phyloP scores from a whole-genome alignment of 1,140 invertebrate species.

The Pachyrhynchus sulphureomaculatus region DNA sequence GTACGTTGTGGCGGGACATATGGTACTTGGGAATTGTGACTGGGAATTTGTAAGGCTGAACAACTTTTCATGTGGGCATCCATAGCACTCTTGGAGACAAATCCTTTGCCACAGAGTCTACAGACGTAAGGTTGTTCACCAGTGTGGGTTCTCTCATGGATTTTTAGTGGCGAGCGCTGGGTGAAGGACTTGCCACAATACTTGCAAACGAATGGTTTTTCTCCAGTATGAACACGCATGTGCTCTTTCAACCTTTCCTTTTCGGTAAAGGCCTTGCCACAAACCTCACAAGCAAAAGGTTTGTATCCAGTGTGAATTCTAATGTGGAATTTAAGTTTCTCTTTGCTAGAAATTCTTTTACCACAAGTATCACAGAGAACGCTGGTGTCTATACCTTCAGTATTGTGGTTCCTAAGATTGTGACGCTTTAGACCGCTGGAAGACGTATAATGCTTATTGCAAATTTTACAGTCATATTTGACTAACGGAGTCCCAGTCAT shows the following conservation, averaged over 20 bases:
- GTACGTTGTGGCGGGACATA: background rate
- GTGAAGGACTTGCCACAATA: slow-evolving; percentile 62
- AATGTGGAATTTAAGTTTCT: slow-evolving; percentile 68
- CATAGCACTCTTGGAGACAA: slow-evolving; percentile 61
- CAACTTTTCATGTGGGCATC: slow-evolving; percentile 55
- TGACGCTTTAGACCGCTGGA: slow-evolving; percentile 42
- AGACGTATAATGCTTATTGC: slow-evolving; percentile 45
- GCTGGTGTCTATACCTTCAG: slow-evolving; percentile 34
- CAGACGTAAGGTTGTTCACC: slow-evolving; percentile 75
- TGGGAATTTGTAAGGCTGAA: slow-evolving; percentile 24
- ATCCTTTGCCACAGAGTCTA: slow-evolving; percentile 64
- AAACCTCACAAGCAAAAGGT: slow-evolving; percentile 60
- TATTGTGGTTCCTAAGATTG: slow-evolving; percentile 42
- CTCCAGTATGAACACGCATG: slow-evolving; percentile 56
- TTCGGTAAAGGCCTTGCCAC: slow-evolving; percentile 61
- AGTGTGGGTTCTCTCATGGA: slow-evolving; percentile 74
- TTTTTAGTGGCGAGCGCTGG: slow-evolving; percentile 64
- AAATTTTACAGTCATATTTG: slow-evolving; percentile 46
- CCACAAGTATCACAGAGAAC: slow-evolving; percentile 71
- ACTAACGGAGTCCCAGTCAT: slow-evolving; percentile 45
- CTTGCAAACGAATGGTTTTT: slow-evolving; percentile 42
- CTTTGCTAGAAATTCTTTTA: slow-evolving; percentile 72
- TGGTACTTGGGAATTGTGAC: background rate
- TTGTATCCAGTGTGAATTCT: slow-evolving; percentile 73
- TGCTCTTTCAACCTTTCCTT: slow-evolving; percentile 61